Conservation (phyloP, 1,140 invertebrate species). For the Seison nebaliae region DNA sequence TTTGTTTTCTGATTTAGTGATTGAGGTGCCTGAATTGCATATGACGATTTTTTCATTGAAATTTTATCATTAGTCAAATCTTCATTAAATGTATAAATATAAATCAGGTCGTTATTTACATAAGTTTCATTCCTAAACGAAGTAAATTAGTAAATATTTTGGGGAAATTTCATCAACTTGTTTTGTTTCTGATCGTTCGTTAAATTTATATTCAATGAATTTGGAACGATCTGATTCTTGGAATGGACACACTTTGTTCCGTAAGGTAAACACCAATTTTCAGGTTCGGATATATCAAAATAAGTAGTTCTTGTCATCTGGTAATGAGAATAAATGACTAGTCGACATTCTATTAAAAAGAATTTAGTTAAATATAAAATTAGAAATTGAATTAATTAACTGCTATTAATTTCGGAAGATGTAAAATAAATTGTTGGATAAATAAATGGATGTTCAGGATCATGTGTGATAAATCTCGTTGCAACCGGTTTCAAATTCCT, state of each 20-base stretch:
- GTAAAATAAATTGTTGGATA: conserved; percentile 21
- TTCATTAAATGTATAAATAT: conserved; percentile 1
- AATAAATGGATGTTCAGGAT: conserved; percentile 16
- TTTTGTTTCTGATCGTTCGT: conserved; percentile 15
- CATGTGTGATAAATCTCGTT: conserved; percentile 17
- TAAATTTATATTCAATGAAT: conserved; percentile 15
- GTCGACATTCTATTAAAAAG: conserved; percentile 17
- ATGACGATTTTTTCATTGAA: background rate
- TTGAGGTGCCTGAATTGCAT: background rate
- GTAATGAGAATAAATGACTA: background rate
- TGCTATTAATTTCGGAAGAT: conserved; percentile 20
- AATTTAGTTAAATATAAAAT: conserved; percentile 16
- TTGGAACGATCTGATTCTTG: conserved; percentile 15
- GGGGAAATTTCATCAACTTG: conserved; percentile 19
- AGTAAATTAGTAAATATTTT: conserved; percentile 16
- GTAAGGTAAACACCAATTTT: conserved; percentile 20
- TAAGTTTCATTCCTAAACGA: background rate
- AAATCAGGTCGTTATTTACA: background rate
- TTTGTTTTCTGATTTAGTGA: conserved; percentile 17
- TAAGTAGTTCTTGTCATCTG: background rate
- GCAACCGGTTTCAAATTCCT: conserved; percentile 18
- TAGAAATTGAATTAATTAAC: conserved; percentile 21
- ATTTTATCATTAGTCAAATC: too few species aligned
- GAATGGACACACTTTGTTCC: conserved; percentile 17
- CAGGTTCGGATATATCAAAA: conserved; percentile 16